Conservation (phyloP, 2,113 vertebrate genomes). For the Pangasianodon hypophthalmus region DNA sequence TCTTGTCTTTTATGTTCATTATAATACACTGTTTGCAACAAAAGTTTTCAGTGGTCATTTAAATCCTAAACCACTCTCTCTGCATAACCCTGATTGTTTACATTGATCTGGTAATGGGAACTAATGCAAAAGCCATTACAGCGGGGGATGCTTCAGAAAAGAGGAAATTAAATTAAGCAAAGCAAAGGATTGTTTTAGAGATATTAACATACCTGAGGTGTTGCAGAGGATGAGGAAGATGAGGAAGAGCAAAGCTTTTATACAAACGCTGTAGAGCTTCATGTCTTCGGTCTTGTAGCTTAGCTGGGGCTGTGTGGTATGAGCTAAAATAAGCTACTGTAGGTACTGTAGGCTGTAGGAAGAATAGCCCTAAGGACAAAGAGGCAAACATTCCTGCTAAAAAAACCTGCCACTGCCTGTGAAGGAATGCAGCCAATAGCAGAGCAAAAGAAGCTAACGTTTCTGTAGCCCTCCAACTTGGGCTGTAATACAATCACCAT, state of each 20-base stretch:
- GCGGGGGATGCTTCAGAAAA: neutral
- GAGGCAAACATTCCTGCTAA: conserved; percentile 51
- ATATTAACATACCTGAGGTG: conserved; percentile 54
- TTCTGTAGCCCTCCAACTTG: neutral
- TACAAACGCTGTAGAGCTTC: conserved; percentile 42
- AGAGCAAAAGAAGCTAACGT: neutral
- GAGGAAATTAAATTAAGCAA: neutral
- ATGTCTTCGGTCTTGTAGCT: conserved; percentile 41
- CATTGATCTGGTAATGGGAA: neutral
- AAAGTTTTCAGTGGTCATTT: neutral
- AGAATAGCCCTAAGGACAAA: conserved; percentile 11
- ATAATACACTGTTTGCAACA: neutral
- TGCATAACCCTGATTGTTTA: neutral
- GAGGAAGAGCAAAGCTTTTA: conserved; percentile 45
- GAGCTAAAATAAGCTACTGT: neutral
- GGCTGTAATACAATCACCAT: neutral
- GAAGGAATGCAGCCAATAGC: conserved; percentile 35
- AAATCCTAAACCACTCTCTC: neutral
- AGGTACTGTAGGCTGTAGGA: neutral
- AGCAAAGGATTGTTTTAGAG: neutral
- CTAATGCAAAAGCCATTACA: neutral
- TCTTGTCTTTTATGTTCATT: neutral
- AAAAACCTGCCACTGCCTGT: conserved; percentile 42
- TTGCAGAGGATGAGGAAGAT: conserved; percentile 38
- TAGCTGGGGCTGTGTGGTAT: conserved; percentile 5